Evolutionary conservation across 2,113 vertebrate genomes (phyloP), one percentile per base, ranked within the genome.

Genomic region (Terrapene triunguis): DNA sequence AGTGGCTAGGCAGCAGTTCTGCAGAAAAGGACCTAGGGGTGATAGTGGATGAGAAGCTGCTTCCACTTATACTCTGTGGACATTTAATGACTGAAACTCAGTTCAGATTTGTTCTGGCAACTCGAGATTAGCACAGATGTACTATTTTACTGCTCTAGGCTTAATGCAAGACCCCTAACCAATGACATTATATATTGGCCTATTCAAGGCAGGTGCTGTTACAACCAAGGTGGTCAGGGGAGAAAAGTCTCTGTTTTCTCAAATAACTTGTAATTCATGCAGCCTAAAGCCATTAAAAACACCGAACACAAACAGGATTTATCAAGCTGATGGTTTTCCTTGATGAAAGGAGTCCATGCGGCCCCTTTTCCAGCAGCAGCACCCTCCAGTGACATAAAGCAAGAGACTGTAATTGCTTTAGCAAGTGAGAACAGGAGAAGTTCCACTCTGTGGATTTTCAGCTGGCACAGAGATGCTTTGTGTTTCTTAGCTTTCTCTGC

Each of bases 101-200:
- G 38, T 47, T 55, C 1, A 2, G 35, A 27, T 65, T 27, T 5
- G 55, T 44, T 14, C 13, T 8, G 1, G 29, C 72, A 10, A n/a
- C 9, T 62, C 6, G 47, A 0, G 1, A 21, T 13, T 82, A 50
- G 82, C 47, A n/a, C 4, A 1, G 54, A 11, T 1, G 5, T 32
- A 14, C 54, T 8, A 0, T 5, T 2, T 65, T 11, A 10, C 13
- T 3, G 47, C 2, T 32, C 19, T 10, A 59, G 22, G 80, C 35
- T 6, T 53, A n/a, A 32, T 14, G 11, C 1, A 76, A n/a, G 72
- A 25, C 55, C 53, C 72, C 22, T 19, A 2, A 4, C n/a, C 12
- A 2, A 16, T 1, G 35, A 21, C 72, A 25, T 44, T n/a, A 3
- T 38, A 0, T 25, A 0, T 0, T 2, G 89, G 10, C 8, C n/a